A percentile compares a stretch with the other conserved stretches of the same genome.
phyloP scores from a whole-genome alignment of 2,797 vertebrate genomes.

The Poecilia wingei region DNA sequence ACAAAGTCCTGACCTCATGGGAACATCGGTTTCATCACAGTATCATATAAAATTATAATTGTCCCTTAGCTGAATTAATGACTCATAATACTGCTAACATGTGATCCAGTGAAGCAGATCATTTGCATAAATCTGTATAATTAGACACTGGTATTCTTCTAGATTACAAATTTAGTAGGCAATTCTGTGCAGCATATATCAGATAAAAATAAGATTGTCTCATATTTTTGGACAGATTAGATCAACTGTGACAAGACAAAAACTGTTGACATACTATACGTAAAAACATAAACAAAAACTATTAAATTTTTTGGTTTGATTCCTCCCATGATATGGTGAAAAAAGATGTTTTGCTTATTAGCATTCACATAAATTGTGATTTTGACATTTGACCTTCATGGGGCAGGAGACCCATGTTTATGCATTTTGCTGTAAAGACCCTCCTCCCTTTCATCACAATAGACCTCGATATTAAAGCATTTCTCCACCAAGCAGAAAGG shows the following conservation, averaged over 20 bases:
- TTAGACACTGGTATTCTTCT: constrained; percentile 38
- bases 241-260: neutral
- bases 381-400: neutral
- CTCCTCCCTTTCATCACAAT: neutral
- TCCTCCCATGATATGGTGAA: neutral
- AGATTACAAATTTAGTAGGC: constrained; percentile 62
- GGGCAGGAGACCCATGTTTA: neutral
- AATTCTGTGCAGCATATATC: constrained; percentile 51
- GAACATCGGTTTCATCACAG: constrained; percentile 24
- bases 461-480: neutral
- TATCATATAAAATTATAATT: constrained; percentile 39
- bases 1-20: constrained; percentile 9
- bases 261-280: neutral
- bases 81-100: constrained; percentile 56
- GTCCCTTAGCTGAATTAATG: constrained; percentile 47
- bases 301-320: neutral
- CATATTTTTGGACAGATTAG: constrained; percentile 15
- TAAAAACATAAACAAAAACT: neutral
- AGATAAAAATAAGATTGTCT: constrained; percentile 41
- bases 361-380: neutral
- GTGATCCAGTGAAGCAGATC: constrained; percentile 56
- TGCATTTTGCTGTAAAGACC: neutral
- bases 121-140: constrained; percentile 67
- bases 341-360: neutral
- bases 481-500: neutral